A percentile compares a stretch with the other conserved stretches of the same genome.
Conservation (phyloP, 1,140 invertebrate genomes). For the Polyergus mexicanus region DNA sequence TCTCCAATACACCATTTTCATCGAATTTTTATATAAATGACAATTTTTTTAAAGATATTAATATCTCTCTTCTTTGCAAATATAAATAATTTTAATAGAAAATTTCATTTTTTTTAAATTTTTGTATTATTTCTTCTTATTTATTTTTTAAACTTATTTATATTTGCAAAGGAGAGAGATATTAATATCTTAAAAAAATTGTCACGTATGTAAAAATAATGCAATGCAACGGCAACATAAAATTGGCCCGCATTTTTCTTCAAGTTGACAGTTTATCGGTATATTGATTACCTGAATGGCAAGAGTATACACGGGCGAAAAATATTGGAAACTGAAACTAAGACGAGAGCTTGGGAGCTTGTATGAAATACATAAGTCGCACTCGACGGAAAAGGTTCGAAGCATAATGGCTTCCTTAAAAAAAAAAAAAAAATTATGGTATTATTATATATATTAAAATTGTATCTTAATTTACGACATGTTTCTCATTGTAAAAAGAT, state of each 20-base stretch:
- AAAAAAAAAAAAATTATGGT: slow-evolving; percentile 18
- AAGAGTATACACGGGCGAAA: slow-evolving; percentile 54
- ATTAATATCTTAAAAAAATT: background rate
- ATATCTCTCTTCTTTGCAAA: too few relatives aligned
- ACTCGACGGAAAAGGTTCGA: slow-evolving; percentile 36
- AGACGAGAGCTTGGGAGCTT: slow-evolving; percentile 62
- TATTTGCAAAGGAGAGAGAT: background rate
- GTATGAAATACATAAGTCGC: slow-evolving; percentile 61
- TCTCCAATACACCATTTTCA: too few relatives aligned
- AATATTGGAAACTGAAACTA: slow-evolving; percentile 68
- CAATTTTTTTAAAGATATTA: too few relatives aligned
- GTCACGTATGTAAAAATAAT: background rate
- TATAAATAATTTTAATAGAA: too few relatives aligned
- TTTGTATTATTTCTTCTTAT: too few relatives aligned
- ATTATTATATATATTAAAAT: slow-evolving; percentile 29
- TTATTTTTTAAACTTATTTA: background rate
- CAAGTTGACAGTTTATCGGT: slow-evolving; percentile 40
- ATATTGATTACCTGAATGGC: slow-evolving; percentile 66
- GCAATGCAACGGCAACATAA: background rate
- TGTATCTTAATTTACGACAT: background rate
- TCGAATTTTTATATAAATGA: too few relatives aligned
- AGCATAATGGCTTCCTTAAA: slow-evolving; percentile 36
- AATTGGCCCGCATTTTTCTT: slow-evolving; percentile 17
- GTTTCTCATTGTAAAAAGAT: background rate
- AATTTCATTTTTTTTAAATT: too few relatives aligned